These are phyloP conservation scores for Pangasius sanitwongsei DNA, from an alignment of 2,797 vertebrate genomes.

Conservation along the genomic window DNA sequence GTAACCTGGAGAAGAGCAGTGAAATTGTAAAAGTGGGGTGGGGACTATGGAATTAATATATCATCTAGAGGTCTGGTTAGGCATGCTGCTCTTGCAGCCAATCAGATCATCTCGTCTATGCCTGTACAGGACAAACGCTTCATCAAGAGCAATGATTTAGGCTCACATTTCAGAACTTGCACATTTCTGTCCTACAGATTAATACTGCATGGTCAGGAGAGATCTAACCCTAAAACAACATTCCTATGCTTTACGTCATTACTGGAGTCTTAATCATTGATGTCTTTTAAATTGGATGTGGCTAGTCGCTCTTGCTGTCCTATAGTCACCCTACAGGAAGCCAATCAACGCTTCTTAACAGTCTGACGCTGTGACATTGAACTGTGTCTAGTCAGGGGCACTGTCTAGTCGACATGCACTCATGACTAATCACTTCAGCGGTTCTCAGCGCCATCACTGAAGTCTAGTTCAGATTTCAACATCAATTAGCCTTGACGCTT, in stretches of 20 bases:
- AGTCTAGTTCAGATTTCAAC: conserved; percentile 15
- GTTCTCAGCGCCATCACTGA: neutral
- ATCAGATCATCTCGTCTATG: neutral
- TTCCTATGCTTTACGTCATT: neutral
- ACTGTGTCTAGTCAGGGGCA: neutral
- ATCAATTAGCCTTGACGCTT: neutral
- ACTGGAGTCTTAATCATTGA: neutral
- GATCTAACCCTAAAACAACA: neutral
- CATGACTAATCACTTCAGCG: conserved; percentile 9
- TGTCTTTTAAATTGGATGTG: neutral
- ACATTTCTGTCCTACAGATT: neutral
- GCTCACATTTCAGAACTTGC: neutral
- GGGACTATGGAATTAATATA: neutral
- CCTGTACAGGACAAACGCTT: neutral
- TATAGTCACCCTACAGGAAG: neutral
- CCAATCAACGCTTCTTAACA: neutral
- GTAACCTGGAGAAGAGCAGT: neutral
- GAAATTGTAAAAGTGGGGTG: neutral
- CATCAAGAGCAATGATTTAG: neutral
- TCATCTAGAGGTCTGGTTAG: too few relatives aligned
- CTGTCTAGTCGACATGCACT: neutral
- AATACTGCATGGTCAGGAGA: neutral
- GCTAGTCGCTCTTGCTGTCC: neutral
- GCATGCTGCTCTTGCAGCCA: neutral
- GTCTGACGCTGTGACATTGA: neutral